Conservation (phyloP, 2,888 invertebrate genomes). For the Caenorhabditis plicata region DNA sequence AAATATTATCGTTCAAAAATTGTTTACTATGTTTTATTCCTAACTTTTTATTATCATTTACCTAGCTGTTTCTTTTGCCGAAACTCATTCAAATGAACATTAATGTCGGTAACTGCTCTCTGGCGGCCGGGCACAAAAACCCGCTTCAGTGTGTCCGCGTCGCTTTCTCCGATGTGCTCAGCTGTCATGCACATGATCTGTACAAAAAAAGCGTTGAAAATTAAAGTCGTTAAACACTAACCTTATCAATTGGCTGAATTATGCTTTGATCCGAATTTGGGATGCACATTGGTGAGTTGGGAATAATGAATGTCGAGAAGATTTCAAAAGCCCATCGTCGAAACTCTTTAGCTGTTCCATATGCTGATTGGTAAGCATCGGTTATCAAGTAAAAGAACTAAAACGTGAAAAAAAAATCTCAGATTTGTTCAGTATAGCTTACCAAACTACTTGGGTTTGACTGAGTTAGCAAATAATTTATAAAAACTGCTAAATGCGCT, state of each 20-base stretch:
- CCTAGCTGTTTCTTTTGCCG: constrained; percentile 74
- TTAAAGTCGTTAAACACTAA: not conserved
- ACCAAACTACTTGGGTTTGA: constrained; percentile 79
- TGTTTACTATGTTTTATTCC: no score
- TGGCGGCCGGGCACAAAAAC: constrained; percentile 84
- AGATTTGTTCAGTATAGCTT: constrained; percentile 66
- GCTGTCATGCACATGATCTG: constrained; percentile 62
- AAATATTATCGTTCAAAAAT: no score
- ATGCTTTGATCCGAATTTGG: constrained; percentile 58
- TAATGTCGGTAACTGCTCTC: constrained; percentile 79
- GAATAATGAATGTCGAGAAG: constrained; percentile 64
- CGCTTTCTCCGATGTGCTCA: constrained; percentile 47
- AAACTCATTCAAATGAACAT: constrained; percentile 80
- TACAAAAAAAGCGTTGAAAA: no score
- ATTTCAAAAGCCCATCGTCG: constrained; percentile 94
- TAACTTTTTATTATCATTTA: no score
- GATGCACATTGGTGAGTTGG: constrained; percentile 62
- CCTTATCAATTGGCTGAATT: constrained; percentile 61
- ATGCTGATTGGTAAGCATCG: constrained; percentile 77
- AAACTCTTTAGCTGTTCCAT: constrained; percentile 82
- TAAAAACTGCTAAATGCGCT: constrained; percentile 89
- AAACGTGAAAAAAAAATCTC: not conserved
- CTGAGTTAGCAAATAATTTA: constrained; percentile 84
- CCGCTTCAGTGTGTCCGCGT: constrained; percentile 65
- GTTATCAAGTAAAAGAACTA: constrained; percentile 82